Evolutionary conservation across 2,113 vertebrate species (phyloP).

Genomic region (Neolamprologus kungweensis): DNA sequence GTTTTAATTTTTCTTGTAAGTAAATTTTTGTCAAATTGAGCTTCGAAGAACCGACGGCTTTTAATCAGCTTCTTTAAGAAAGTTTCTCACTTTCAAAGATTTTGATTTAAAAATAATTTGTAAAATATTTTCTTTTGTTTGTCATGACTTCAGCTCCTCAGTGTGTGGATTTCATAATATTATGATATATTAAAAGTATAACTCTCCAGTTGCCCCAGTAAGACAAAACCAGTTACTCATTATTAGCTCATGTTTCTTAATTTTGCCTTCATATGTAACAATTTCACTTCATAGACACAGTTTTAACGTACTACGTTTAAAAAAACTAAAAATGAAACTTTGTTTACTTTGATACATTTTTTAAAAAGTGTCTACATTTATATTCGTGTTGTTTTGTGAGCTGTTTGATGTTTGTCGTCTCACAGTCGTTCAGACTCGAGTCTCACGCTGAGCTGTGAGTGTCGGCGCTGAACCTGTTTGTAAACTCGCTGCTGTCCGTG

Average conservation of each 20-base stretch:
- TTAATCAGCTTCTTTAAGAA: neutral
- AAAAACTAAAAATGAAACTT: neutral
- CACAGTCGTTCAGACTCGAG: neutral
- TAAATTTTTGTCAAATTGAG: neutral
- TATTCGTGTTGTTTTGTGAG: neutral
- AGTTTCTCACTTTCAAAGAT: neutral
- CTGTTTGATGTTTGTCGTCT: neutral
- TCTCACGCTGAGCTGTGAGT: neutral
- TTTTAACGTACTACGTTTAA: accelerated
- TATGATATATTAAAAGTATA: neutral
- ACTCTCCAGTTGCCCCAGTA: neutral
- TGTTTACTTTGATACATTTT: neutral
- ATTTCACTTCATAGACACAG: neutral
- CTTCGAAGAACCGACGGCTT: neutral
- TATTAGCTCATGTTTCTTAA: neutral
- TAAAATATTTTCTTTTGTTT: neutral
- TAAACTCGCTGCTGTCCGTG: neutral
- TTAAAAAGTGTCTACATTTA: neutral
- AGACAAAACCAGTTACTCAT: neutral
- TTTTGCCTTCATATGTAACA: neutral
- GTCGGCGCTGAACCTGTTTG: neutral
- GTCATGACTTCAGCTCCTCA: neutral
- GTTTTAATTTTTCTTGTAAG: neutral
- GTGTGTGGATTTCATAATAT: neutral
- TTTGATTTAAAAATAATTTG: neutral